Evolutionary conservation across 2,113 vertebrate genomes (phyloP), one percentile per base, ranked within the genome.

Genomic region (Centrocercus urophasianus): DNA sequence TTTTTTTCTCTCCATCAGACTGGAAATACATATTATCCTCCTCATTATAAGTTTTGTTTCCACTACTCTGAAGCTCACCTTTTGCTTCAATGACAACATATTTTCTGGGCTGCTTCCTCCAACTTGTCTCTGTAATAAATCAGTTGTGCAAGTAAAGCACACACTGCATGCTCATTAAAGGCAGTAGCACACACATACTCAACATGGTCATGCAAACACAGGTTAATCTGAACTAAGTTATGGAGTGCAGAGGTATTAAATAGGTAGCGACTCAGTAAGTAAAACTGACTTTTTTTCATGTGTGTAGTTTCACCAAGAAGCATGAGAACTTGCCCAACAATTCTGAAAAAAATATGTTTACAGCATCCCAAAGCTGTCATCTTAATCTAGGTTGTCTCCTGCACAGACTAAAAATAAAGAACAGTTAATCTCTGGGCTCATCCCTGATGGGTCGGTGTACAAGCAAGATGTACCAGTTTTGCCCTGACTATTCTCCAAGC

Each of bases 21-120:
- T 48, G 70, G 70, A 80, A 90, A 47, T 20, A 38, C 0, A 0
- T 30, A n/a, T 83, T 34, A 83, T 18, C 21, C 45, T 52, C 61
- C 71, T 75, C 54, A 82, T 84, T 57, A 45, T 36, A 70, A 57
- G 18, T 47, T 86, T 79, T 57, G 65, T 65, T 89, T 85, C 66
- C 1, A 5, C 74, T 79, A 21, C 43, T 24, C 40, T 84, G 81
- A 69, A 79, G 40, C 50, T 69, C 25, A 67, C 30, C 38, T 57
- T 76, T 54, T 8, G 43, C 74, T 92, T 91, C 81, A 91, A 5
- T 43, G 77, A n/a, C 28, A 76, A 22, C 10, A 1, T 24, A 66
- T 82, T 92, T 93, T 93, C 87, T 91, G 57, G 38, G 57, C 52
- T 89, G 61, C 24, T 76, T 74, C 61, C 57, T 79, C 52, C 87